These are phyloP conservation scores for Arctocebus calabarensis DNA, from an alignment of 2,797 vertebrate genomes.

Conservation along the genomic window DNA sequence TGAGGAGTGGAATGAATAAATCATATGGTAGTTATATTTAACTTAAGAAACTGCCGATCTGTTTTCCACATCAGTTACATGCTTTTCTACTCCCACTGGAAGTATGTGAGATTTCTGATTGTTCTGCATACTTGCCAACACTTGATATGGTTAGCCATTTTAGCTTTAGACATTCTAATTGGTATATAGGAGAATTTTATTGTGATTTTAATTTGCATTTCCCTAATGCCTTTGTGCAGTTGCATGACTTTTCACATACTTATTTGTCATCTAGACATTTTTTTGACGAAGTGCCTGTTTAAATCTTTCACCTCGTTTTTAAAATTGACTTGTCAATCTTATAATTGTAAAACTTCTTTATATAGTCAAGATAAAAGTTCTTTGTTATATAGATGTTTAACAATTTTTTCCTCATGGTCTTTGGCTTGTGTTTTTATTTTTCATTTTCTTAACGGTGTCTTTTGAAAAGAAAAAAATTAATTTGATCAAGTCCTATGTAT, in stretches of 20 bases:
- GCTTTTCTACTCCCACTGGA: neutral
- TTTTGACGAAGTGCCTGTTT: neutral
- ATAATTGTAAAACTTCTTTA: neutral
- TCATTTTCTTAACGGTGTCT: neutral
- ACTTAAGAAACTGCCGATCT: neutral
- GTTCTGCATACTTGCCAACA: neutral
- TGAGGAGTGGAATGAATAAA: neutral
- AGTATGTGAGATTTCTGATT: neutral
- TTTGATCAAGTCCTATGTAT: neutral
- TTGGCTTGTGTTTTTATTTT: neutral
- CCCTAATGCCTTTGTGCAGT: neutral
- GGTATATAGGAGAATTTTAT: neutral
- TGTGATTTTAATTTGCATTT: neutral
- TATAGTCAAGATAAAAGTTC: neutral
- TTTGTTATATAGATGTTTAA: neutral
- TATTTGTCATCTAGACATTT: neutral
- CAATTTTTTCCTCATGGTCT: neutral
- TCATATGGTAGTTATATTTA: neutral
- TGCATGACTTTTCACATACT: neutral
- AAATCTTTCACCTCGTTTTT: neutral
- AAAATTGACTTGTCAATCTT: neutral
- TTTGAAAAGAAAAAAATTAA: slow-evolving; percentile 6
- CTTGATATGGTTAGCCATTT: neutral
- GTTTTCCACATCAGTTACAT: neutral
- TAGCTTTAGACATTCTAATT: neutral